Base-by-base conservation (phyloP, 2,888 invertebrate genomes). In the Chrysodeixis includens region DNA sequence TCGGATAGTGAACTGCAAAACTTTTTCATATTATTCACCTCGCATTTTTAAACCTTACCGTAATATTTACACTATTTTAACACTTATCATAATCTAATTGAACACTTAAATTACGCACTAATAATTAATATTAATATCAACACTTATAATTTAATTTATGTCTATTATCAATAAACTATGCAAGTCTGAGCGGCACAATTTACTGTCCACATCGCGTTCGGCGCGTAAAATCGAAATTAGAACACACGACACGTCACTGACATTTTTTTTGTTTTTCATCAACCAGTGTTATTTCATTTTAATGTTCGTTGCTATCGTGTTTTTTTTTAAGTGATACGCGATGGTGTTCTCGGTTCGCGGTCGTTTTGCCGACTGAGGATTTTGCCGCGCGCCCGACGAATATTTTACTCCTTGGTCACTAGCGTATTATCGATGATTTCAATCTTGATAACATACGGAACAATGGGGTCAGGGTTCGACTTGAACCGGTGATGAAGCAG, bases 381-480 rank as follows among this genome's bases (percentile, higher is more conserved):
- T 84, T 87, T 86, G 81, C 82, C 86, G 87, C 85, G 83, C 85
- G 83, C 76, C 70, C 67, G 78, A 69, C 85, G 82, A 85, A 84
- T 75, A 83, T 74, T 83, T 81, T 76, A 79, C 86, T 89, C 86
- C 82, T 86, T 92, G 93, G 93, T 93, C 93, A 93, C 89, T 89
- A 83, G 86, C 82, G 83, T 87, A 83, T 83, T 93, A 93, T 94
- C 93, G 94, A 89, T 91, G 93, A 90, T 93, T 92, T 84, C 81
- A 83, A 93, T 94, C 94, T 90, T 92, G 93, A 94, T 93, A 93
- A 90, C 85, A 81, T 73, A 83, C 78, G 78, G 83, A 83, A 87
- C 87, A 90, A 89, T 83, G 87, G 87, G 93, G 94, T 94, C 94
- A 94, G 90, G 93, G 93, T 87, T 90, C 82, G 82, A 88, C 88